Percentiles rank a stretch among this genome's conserved stretches.
Evolutionary conservation across 2,888 invertebrate species (phyloP).

Genomic region (Calameuta pallipes): DNA sequence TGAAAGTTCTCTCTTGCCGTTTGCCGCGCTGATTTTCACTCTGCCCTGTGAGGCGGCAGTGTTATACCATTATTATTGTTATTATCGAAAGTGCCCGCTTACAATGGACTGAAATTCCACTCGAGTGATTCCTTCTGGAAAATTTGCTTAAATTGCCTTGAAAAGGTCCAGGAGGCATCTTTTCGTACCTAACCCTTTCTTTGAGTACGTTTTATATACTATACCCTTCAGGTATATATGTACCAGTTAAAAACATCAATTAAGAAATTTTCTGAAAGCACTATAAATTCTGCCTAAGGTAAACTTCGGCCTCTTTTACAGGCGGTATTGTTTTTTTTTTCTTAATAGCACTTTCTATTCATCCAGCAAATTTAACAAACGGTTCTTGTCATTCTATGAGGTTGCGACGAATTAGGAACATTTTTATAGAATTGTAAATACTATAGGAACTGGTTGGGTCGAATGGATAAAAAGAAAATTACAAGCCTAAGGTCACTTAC

Average conservation of each 20-base stretch:
- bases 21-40: constrained; percentile 51
- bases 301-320: neutral
- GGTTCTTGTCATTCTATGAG: neutral
- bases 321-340: neutral
- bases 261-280: neutral
- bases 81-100: constrained; percentile 34
- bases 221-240: neutral
- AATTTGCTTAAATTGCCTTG: neutral
- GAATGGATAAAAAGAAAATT: neutral
- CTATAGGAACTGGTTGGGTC: neutral
- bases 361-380: neutral
- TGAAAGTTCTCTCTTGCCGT: constrained; percentile 17
- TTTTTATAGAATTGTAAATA: neutral
- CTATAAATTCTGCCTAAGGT: neutral
- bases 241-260: neutral
- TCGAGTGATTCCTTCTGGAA: neutral
- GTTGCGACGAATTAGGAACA: neutral
- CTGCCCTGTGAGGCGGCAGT: constrained; percentile 33
- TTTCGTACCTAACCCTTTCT: neutral
- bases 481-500: neutral
- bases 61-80: neutral
- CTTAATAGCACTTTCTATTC: neutral
- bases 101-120: neutral
- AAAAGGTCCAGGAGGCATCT: neutral
- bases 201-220: neutral